phyloP scores from a whole-genome alignment of 2,888 invertebrate genomes.

The Tetrapedia diversipes region DNA sequence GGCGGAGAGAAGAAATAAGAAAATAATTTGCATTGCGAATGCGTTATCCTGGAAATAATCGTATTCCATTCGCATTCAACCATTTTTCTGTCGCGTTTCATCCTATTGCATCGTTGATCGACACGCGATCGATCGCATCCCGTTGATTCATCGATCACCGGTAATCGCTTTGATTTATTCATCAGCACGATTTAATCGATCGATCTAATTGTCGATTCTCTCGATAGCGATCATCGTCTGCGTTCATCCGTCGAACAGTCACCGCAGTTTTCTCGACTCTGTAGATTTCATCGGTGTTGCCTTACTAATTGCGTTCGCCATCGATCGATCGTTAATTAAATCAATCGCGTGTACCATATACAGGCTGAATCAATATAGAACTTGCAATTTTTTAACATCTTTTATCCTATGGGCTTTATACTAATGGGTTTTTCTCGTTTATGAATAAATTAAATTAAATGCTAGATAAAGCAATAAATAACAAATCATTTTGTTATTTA shows the following conservation, averaged over 20 bases:
- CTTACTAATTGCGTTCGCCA: background rate
- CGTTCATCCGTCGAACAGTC: background rate
- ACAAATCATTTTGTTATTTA: too few species aligned
- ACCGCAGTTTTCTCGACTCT: background rate
- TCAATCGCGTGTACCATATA: background rate
- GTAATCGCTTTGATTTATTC: background rate
- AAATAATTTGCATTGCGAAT: constrained; percentile 10
- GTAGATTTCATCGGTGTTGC: background rate
- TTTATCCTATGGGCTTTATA: too few species aligned
- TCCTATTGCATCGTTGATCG: background rate
- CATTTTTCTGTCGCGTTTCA: too few species aligned
- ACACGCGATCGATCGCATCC: background rate
- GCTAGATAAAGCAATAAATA: too few species aligned
- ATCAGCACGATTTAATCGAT: background rate
- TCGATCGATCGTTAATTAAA: background rate
- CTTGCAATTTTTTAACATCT: background rate
- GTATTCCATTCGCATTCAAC: too few species aligned
- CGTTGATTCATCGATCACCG: background rate
- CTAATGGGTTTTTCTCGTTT: too few species aligned
- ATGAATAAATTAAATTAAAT: too few species aligned
- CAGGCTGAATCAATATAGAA: background rate
- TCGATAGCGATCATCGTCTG: background rate
- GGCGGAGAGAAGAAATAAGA: background rate
- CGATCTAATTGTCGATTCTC: background rate
- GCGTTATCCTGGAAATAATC: background rate